Evolutionary conservation across 2,797 vertebrate genomes (phyloP).

Genomic region (Eulemur coronatus): DNA sequence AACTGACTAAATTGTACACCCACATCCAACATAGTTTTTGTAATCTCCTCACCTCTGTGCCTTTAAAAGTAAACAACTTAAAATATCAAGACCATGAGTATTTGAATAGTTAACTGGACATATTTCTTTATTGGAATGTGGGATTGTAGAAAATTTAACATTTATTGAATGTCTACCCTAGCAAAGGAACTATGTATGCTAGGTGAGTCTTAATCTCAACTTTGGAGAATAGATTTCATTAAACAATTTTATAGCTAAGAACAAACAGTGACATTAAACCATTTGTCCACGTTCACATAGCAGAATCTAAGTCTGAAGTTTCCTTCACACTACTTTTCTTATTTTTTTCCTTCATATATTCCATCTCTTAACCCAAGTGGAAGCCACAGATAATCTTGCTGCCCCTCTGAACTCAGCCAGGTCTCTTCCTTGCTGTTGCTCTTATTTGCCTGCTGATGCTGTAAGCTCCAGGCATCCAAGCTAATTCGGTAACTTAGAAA

Average conservation of each 20-base stretch:
- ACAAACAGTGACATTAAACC: neutral
- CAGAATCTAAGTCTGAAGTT: neutral
- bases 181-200: neutral
- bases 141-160: neutral
- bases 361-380: neutral
- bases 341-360: neutral
- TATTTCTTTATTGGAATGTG: neutral
- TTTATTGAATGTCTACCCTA: neutral
- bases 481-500: conserved; percentile 26
- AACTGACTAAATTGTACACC: neutral
- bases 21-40: neutral
- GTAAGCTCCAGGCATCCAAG: neutral
- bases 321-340: neutral
- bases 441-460: neutral
- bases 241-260: neutral
- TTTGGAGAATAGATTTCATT: neutral
- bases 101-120: neutral
- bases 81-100: neutral
- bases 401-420: neutral
- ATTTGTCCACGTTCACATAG: neutral
- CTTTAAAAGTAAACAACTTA: neutral
- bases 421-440: neutral
- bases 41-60: neutral
- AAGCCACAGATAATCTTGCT: neutral
- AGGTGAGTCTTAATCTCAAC: neutral